Base-by-base conservation (phyloP, 1,140 invertebrate genomes). In the Ectropis grisescens region DNA sequence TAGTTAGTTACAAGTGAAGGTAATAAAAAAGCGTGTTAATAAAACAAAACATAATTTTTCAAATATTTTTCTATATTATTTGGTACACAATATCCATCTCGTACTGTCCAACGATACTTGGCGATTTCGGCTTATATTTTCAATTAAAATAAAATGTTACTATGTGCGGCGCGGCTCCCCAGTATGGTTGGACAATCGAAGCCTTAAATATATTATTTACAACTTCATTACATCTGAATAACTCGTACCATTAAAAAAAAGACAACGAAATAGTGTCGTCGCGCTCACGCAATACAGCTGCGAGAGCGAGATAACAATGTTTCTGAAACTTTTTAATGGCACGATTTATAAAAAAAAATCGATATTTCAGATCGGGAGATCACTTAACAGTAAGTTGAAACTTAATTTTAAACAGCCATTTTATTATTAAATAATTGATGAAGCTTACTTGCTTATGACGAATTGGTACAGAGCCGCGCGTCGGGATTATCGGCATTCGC, bases 31-130 rank as follows among this genome's bases (percentile, higher is more conserved):
- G 9, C n/a, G n/a, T n/a, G n/a, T n/a, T 37, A 51, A 53, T 38
- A 45, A 45, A 55, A 56, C 22, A 22, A 37, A 37, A 2, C 23
- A 36, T 38, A 47, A 49, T 58, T 53, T 66, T 61, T 52, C 41
- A 52, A 59, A 68, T 69, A n/a, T n/a, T n/a, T 57, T 54, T 68
- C 60, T 69, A 67, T 74, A 74, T 74, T 68, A 74, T 74, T 74
- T 74, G 69, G 69, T 74, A 74, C 69, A 74, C 59, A 47, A 57
- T 62, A n/a, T n/a, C n/a, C 9, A 58, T 39, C 46, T 62, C 64
- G 38, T 25, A 34, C 51, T 56, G 58, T 68, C 58, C 66, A 74
- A 74, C 62, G 56, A 68, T 72, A 69, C 65, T 36, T 41, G 56
- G 54, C 37, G 50, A 47, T 14, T 19, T 41, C 34, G 36, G 36